These are phyloP conservation scores for Drosophila putrida DNA, from an alignment of 2,888 invertebrate species.

Conservation along the genomic window DNA sequence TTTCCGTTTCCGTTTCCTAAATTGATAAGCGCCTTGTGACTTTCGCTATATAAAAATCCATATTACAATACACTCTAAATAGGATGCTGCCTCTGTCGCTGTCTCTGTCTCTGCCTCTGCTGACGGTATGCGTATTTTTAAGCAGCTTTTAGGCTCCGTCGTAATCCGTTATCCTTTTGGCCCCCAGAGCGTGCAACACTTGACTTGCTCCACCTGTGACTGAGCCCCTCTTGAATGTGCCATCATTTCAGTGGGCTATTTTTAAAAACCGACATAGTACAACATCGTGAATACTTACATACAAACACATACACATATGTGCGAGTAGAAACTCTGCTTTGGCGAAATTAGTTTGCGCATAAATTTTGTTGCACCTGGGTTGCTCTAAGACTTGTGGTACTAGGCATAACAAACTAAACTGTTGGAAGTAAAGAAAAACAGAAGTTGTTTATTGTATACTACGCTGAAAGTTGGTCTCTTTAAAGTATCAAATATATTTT, in stretches of 20 bases:
- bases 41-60: slow-evolving; percentile 11
- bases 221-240: slow-evolving; percentile 14
- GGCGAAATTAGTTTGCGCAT: slow-evolving; percentile 71
- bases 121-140: slow-evolving; percentile 48
- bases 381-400: slow-evolving; percentile 25
- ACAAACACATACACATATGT: too few relatives aligned
- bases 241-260: slow-evolving; percentile 19
- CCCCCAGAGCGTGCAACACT: slow-evolving; percentile 41
- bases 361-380: slow-evolving; percentile 56
- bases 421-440: too few relatives aligned
- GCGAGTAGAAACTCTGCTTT: slow-evolving; percentile 43
- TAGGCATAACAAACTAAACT: background rate
- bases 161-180: slow-evolving; percentile 58
- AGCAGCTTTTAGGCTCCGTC: slow-evolving; percentile 35
- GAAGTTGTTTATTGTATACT: too few relatives aligned
- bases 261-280: slow-evolving; percentile 3
- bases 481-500: too few relatives aligned
- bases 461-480: too few relatives aligned
- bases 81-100: slow-evolving; percentile 5
- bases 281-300: background rate
- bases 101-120: background rate
- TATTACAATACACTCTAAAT: slow-evolving; percentile 6
- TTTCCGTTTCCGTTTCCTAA: slow-evolving; percentile 36
- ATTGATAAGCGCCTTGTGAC: slow-evolving; percentile 42
- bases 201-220: slow-evolving; percentile 41